These are phyloP conservation scores for Propithecus deckenii DNA, from an alignment of 2,797 vertebrate genomes.

Conservation along the genomic window DNA sequence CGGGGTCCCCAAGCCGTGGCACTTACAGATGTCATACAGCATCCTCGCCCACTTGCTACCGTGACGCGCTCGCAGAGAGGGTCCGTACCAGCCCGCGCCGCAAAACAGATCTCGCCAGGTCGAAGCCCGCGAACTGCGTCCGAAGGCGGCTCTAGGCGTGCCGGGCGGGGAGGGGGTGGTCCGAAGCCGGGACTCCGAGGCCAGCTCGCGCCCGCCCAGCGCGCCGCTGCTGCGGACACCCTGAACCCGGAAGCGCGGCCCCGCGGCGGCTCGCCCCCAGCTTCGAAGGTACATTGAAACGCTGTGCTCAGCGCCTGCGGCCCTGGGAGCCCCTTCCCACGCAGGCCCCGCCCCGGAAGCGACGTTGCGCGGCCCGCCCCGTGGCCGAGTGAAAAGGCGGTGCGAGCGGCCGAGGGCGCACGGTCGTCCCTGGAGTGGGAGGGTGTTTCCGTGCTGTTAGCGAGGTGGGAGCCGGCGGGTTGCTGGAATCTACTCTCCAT, in stretches of 20 bases:
- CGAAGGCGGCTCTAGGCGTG: constrained; percentile 61
- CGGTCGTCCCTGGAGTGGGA: rapidly evolving
- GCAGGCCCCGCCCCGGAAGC: constrained; percentile 54
- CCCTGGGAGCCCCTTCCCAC: constrained; percentile 59
- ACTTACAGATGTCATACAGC: constrained; percentile 93
- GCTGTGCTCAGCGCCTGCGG: constrained; percentile 77
- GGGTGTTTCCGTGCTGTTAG: rapidly evolving
- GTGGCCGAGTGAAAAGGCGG: neutral
- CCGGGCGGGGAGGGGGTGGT: constrained; percentile 62
- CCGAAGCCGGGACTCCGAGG: constrained; percentile 21
- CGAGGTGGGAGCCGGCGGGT: too few species aligned
- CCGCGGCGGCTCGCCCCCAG: constrained; percentile 83
- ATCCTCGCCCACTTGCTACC: constrained; percentile 82
- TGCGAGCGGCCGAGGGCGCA: rapidly evolving
- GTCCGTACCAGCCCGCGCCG: neutral
- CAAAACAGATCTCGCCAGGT: neutral
- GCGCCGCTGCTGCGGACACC: constrained; percentile 60
- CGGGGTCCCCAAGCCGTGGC: neutral
- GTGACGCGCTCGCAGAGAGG: constrained; percentile 38
- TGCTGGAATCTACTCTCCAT: rapidly evolving
- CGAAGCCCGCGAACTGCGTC: neutral
- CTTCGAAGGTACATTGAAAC: constrained; percentile 98
- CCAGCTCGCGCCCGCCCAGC: constrained; percentile 58
- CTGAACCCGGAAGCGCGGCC: constrained; percentile 78
- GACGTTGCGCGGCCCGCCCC: neutral